Base-by-base conservation (phyloP, 2,797 vertebrate genomes). In the Nyctibius grandis region DNA sequence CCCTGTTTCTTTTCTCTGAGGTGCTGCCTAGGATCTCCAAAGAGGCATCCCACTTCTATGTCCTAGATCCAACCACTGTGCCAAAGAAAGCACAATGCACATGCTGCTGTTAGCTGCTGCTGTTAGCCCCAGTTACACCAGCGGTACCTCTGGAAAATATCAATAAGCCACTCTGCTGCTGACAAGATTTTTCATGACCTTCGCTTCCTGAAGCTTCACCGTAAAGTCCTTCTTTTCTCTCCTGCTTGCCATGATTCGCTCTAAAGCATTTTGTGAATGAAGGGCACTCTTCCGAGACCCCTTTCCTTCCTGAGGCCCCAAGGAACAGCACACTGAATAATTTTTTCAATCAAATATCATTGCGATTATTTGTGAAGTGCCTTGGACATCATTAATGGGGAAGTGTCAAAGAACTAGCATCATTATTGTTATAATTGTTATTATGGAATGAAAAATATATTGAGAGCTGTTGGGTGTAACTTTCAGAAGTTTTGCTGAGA, bases 271-370 rank as follows among this genome's bases (percentile, higher is more conserved):
- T 86, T 67, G 23, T 87, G 54, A 93, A 92, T 63, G 48, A 93
- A 92, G 38, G 75, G 44, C 64, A 44, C 36, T 87, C 54, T 96
- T 91, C 77, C 54, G 73, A 89, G 53, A 42, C 57, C 40, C 26
- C 16, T 80, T 83, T 93, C 50, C 64, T 83, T 82, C 60, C 80
- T 72, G 38, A 92, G 12, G 48, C 57, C 74, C 15, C 53, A 84
- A 85, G 59, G 51, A 87, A 83, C 19, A 96, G n/a, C 42, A 84
- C n/a, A 64, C 19, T 54, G 57, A 85, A 36, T 54, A 48, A 47
- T 80, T 91, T 89, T 91, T 92, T 89, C 42, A 70, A 53, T 91
- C 91, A 93, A 80, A 64, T 87, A 42, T 90, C 65, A 76, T 17
- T 69, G 67, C 3, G n/a, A 57, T 93, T 90, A 76, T 85, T 91